Percentiles rank a stretch among this genome's conserved stretches.
Evolutionary conservation across 2,888 invertebrate genomes (phyloP).

Genomic region (Epirrita christyi): DNA sequence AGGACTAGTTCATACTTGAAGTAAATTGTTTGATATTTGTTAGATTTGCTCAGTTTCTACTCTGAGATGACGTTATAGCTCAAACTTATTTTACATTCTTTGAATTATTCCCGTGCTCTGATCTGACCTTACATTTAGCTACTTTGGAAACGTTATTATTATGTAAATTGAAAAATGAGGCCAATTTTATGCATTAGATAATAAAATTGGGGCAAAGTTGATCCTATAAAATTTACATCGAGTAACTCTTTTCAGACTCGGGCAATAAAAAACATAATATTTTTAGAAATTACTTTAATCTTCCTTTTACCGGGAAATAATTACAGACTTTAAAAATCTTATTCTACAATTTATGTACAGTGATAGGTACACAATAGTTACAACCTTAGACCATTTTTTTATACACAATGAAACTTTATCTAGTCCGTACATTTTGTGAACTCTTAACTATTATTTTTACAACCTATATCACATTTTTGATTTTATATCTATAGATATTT

Average conservation of each 20-base stretch:
- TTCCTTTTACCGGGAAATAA: conserved; percentile 76
- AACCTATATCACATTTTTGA: conserved; percentile 83
- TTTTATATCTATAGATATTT: conserved; percentile 67
- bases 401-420: conserved; percentile 51
- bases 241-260: conserved; percentile 23
- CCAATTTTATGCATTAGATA: conserved; percentile 31
- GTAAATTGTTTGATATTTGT: no score
- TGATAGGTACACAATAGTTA: conserved; percentile 65
- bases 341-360: conserved; percentile 79
- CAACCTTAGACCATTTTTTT: conserved; percentile 62
- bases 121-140: no score
- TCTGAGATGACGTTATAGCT: no score
- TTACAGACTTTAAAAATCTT: conserved; percentile 84
- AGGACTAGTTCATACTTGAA: no score
- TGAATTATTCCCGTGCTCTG: no score
- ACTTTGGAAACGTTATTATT: conserved; percentile 5
- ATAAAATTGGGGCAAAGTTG: conserved; percentile 29
- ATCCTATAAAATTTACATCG: conserved; percentile 26
- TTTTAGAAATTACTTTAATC: conserved; percentile 82
- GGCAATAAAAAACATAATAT: conserved; percentile 38
- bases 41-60: no score
- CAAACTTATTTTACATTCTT: no score
- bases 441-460: conserved; percentile 77
- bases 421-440: conserved; percentile 68
- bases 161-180: conserved; percentile 27